Percentiles rank a stretch among this genome's conserved stretches.
phyloP scores from a whole-genome alignment of 2,113 vertebrate genomes.

The Ardeotis arabs region DNA sequence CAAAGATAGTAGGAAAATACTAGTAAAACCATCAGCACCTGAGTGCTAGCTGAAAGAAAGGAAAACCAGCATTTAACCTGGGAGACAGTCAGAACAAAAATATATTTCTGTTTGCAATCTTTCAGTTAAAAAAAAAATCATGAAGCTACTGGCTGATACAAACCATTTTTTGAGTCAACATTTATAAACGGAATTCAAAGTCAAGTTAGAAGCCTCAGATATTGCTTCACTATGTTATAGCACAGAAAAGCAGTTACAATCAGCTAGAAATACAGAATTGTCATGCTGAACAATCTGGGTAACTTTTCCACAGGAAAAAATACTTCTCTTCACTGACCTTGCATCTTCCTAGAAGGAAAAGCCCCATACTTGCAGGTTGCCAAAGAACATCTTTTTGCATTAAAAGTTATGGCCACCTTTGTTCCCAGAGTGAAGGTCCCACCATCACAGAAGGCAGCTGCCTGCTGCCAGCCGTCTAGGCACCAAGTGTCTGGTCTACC shows the following conservation, averaged over 20 bases:
- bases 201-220: not conserved
- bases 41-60: not conserved
- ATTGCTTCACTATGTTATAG: not conserved
- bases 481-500: not conserved
- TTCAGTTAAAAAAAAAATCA: not conserved
- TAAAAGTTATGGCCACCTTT: not conserved
- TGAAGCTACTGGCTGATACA: not conserved
- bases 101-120: not conserved
- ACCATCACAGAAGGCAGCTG: not conserved
- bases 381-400: not conserved
- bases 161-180: not conserved
- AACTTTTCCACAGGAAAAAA: not conserved
- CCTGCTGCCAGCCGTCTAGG: not conserved
- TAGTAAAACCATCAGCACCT: not conserved
- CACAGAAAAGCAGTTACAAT: not conserved
- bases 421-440: not conserved
- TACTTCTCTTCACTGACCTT: not conserved
- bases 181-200: not conserved
- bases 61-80: rapidly evolving
- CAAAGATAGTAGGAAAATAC: not conserved
- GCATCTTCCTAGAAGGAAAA: not conserved
- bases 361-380: not conserved
- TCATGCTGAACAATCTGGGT: not conserved
- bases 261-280: not conserved
- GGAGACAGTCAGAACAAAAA: not conserved